Conservation (phyloP, 2,888 invertebrate genomes). For the Macropis europaea region DNA sequence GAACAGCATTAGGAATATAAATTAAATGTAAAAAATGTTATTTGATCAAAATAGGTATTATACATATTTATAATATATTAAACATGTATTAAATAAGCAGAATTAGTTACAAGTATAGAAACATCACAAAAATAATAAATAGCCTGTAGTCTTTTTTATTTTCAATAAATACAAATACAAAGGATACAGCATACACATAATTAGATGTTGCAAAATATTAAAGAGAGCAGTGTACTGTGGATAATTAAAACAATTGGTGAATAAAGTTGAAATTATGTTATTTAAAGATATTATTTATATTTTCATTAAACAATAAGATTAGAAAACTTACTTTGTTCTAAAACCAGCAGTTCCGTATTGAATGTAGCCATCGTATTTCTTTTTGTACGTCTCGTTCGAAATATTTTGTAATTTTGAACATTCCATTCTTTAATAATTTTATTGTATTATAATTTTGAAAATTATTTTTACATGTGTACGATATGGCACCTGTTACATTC, state of each 20-base stretch:
- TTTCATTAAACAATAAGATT: slow-evolving; percentile 2
- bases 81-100: too few species aligned
- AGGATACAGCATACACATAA: neutral
- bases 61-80: too few species aligned
- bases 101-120: too few species aligned
- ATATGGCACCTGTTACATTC: neutral
- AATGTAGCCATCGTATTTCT: slow-evolving; percentile 84
- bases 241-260: neutral
- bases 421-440: slow-evolving; percentile 22
- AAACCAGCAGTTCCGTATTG: slow-evolving; percentile 94
- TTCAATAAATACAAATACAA: too few species aligned
- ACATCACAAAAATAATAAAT: too few species aligned
- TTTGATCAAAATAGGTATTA: too few species aligned
- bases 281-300: neutral
- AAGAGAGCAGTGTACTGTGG: too few species aligned
- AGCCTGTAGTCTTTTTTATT: too few species aligned
- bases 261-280: neutral
- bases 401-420: slow-evolving; percentile 69
- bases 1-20: too few species aligned
- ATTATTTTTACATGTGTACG: neutral
- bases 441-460: neutral
- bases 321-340: slow-evolving; percentile 86
- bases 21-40: too few species aligned
- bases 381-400: slow-evolving; percentile 89
- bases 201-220: neutral